A percentile compares a stretch with the other conserved stretches of the same genome.
phyloP scores from a whole-genome alignment of 2,888 invertebrate genomes.

The Argyra leucocephala region DNA sequence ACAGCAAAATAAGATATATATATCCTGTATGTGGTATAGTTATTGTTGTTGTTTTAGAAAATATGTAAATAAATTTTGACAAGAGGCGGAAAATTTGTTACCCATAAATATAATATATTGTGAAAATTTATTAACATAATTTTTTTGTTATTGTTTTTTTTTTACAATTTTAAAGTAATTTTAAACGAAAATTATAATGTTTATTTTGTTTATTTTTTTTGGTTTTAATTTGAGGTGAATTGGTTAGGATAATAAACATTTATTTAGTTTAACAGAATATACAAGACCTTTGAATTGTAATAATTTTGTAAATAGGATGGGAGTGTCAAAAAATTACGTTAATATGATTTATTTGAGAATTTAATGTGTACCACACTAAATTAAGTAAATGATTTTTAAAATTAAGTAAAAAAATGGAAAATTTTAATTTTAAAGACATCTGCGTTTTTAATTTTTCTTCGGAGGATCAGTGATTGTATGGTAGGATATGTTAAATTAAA shows the following conservation, averaged over 20 bases:
- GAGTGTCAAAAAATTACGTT: neutral
- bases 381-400: too few species aligned
- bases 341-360: neutral
- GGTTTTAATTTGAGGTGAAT: neutral
- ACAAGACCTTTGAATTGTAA: neutral
- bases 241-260: neutral
- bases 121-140: neutral
- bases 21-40: too few species aligned
- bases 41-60: too few species aligned
- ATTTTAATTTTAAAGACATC: too few species aligned
- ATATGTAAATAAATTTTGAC: neutral
- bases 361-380: neutral
- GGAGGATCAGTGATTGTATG: too few species aligned
- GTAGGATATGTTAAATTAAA: too few species aligned
- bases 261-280: neutral
- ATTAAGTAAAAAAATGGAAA: too few species aligned
- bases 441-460: too few species aligned
- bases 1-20: too few species aligned
- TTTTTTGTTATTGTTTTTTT: neutral
- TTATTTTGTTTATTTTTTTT: neutral
- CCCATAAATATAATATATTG: neutral
- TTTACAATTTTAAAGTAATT: neutral
- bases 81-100: constrained; percentile 3
- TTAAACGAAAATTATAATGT: neutral
- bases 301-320: neutral